Evolutionary conservation across 2,113 vertebrate genomes (phyloP).

Genomic region (Scomber japonicus): DNA sequence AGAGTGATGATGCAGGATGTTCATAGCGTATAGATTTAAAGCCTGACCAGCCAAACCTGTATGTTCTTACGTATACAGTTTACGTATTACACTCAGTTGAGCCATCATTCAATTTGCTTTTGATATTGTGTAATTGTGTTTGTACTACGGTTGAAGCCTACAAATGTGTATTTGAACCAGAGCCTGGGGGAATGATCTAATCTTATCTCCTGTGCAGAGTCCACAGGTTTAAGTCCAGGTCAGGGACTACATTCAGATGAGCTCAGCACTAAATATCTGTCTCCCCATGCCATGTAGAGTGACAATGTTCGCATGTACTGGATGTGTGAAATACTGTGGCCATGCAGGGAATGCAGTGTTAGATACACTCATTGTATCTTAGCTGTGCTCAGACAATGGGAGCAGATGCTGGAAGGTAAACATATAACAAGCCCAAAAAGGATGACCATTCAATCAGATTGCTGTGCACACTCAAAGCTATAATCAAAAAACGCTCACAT

Average conservation of each 20-base stretch:
- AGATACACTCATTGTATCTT: background rate
- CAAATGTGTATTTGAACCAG: constrained; percentile 52
- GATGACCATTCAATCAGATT: background rate
- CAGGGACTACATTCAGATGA: constrained; percentile 56
- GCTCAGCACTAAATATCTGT: constrained; percentile 42
- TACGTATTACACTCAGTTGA: background rate
- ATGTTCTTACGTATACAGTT: background rate
- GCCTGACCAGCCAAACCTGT: background rate
- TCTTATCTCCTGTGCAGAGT: constrained; percentile 87
- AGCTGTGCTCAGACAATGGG: background rate
- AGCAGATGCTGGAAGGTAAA: background rate
- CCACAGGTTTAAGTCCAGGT: constrained; percentile 71
- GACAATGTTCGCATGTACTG: background rate
- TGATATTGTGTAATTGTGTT: constrained; percentile 27
- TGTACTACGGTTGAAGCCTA: constrained; percentile 26
- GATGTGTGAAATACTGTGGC: constrained; percentile 10
- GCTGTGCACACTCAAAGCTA: background rate
- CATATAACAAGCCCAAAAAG: background rate
- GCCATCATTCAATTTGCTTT: background rate
- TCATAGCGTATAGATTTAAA: background rate
- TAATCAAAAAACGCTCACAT: background rate
- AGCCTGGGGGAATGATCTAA: constrained; percentile 57
- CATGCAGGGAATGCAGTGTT: constrained; percentile 11
- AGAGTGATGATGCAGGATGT: background rate
- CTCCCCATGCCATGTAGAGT: background rate